Conservation (phyloP, 2,797 vertebrate species). For the Chlorospingus flavigularis region DNA sequence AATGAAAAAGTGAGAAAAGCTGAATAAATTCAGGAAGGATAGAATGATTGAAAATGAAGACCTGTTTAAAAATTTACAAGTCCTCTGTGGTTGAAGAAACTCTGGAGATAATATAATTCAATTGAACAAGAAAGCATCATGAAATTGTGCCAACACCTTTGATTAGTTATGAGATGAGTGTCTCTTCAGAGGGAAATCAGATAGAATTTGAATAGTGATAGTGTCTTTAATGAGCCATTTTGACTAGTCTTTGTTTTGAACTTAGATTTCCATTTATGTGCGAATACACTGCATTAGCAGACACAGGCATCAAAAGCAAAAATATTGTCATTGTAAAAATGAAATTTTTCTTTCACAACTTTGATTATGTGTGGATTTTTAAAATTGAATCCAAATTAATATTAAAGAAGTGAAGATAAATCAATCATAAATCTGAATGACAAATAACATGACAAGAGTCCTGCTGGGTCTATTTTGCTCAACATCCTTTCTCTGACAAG, state of each 20-base stretch:
- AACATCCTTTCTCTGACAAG: not conserved
- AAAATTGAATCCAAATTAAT: not conserved
- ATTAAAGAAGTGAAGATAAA: not conserved
- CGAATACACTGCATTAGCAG: not conserved
- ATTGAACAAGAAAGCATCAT: not conserved
- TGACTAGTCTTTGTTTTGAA: not conserved
- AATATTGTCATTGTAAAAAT: not conserved
- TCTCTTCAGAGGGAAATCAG: not conserved
- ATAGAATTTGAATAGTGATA: not conserved
- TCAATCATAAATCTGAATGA: not conserved
- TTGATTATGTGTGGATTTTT: too few relatives aligned
- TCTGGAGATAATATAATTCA: not conserved
- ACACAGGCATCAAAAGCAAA: not conserved
- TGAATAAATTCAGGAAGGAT: not conserved
- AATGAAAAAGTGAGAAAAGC: not conserved
- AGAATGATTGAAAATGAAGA: not conserved
- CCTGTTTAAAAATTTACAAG: not conserved
- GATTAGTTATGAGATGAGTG: not conserved
- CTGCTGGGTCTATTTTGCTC: not conserved
- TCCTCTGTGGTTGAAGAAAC: not conserved
- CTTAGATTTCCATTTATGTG: not conserved
- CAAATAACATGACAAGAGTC: not conserved
- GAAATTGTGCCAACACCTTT: not conserved
- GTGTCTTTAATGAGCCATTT: not conserved
- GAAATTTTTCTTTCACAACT: rapidly evolving